Evolutionary conservation across 2,888 invertebrate genomes (phyloP), one percentile per base, ranked within the genome.

Genomic region (Parasteatoda lunata): DNA sequence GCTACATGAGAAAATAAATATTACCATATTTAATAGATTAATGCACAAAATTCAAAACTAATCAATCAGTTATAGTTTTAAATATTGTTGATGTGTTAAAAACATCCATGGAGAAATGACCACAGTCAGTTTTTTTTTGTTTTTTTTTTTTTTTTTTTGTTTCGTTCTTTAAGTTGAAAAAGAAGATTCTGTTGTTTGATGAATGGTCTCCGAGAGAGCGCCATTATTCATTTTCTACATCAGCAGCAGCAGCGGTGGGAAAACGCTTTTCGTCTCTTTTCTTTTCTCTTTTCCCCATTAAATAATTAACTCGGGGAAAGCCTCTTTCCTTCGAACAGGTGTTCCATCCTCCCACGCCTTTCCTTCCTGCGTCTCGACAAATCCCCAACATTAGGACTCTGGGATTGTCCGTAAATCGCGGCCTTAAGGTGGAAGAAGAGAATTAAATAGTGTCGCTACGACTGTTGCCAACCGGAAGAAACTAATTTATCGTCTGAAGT

Each of bases 331-430:
- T 47, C 15, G 65, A 82, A 82, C 82, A 82, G 82, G 82, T 82
- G 82, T 30, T 51, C 54, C 54, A 9, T 45, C 11, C 70, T 77
- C 83, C 77, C 83, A 84, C 82, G 82, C 70, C 65, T 49, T 59
- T 59, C 59, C 59, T 59, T 59, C 59, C 59, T 59, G 30, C 30
- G 30, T 30, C 48, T 66, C 83, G 83, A 84, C 83, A 84, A 84
- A 84, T 84, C 83, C 77, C 83, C 77, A 77, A 84, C 83, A 84
- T 84, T 84, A 84, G 72, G 83, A 84, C 83, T 77, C 81, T 48
- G 81, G 79, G 79, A 79, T 65, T 71, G 65, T 79, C 79, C 79
- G 71, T 72, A 71, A 82, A 82, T 75, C 81, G 75, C 49, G 48
- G n/a, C 52, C 52, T 77, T 51, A 77, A 48, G 59, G 15, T 49